phyloP scores from a whole-genome alignment of 2,888 invertebrate species.

The Ectemnius cavifrons region DNA sequence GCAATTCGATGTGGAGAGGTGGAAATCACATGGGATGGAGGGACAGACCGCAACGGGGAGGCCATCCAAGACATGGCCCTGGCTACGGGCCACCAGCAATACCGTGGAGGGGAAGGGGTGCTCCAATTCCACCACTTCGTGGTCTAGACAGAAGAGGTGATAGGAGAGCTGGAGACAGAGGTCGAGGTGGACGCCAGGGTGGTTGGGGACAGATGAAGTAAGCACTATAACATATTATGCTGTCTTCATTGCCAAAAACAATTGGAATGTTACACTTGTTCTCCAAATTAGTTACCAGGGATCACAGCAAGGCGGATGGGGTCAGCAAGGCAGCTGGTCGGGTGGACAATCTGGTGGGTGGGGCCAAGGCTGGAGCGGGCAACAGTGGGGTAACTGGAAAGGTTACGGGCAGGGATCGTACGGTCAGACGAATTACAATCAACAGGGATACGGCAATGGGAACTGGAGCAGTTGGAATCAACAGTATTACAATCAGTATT shows the following conservation, averaged over 20 bases:
- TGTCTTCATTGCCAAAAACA: too few relatives aligned
- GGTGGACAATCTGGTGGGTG: conserved; percentile 57
- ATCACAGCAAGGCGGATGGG: conserved; percentile 61
- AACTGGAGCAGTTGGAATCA: conserved; percentile 75
- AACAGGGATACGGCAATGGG: conserved; percentile 72
- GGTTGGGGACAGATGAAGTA: conserved; percentile 68
- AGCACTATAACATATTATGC: background rate
- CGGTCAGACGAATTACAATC: conserved; percentile 61
- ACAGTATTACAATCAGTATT: conserved; percentile 77
- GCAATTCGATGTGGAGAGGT: conserved; percentile 71
- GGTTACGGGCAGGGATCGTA: conserved; percentile 68
- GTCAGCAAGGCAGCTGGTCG: conserved; percentile 61
- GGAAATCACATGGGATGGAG: conserved; percentile 70
- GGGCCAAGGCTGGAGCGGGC: conserved; percentile 62
- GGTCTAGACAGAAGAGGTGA: conserved; percentile 67
- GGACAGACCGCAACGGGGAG: conserved; percentile 66
- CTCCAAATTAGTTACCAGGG: conserved; percentile 62
- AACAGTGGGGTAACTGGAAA: conserved; percentile 70
- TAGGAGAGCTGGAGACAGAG: conserved; percentile 70
- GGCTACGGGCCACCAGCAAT: conserved; percentile 60
- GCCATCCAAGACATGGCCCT: conserved; percentile 72
- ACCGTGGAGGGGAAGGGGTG: conserved; percentile 65
- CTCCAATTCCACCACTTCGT: conserved; percentile 54
- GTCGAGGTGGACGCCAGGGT: conserved; percentile 63
- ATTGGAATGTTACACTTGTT: too few relatives aligned